These are phyloP conservation scores for Mechanitis messenoides DNA, from an alignment of 2,888 invertebrate species.

Conservation along the genomic window DNA sequence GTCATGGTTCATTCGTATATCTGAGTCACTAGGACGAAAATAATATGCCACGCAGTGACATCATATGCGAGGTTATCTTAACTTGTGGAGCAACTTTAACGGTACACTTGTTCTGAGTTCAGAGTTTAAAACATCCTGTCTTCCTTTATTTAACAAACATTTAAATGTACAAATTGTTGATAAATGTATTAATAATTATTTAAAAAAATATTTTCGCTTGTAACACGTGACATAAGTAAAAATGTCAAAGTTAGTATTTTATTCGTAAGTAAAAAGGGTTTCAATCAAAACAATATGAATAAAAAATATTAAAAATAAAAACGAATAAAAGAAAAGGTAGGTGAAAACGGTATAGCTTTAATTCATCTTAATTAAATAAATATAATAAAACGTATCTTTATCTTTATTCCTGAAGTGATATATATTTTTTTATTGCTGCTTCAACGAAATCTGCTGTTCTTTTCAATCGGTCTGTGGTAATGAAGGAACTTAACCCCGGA, in stretches of 20 bases:
- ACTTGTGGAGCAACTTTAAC: constrained; percentile 7
- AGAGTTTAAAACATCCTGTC: background rate
- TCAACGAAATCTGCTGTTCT: constrained; percentile 68
- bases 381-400: constrained; percentile 1
- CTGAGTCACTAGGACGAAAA: constrained; percentile 29
- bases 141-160: no score
- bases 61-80: constrained; percentile 22
- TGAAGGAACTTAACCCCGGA: constrained; percentile 57
- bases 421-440: constrained; percentile 72
- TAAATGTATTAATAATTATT: no score
- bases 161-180: no score
- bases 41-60: constrained; percentile 26
- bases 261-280: no score
- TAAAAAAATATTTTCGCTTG: no score
- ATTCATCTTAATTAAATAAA: background rate
- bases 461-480: constrained; percentile 71
- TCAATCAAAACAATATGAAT: no score
- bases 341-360: no score
- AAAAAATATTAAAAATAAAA: no score
- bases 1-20: constrained; percentile 16
- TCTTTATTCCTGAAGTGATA: constrained; percentile 13
- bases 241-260: no score
- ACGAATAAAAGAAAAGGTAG: no score
- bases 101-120: background rate
- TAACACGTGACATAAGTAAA: no score